A percentile compares a stretch with the other conserved stretches of the same genome.
Conservation (phyloP, 2,113 vertebrate species). For the Platycercus adscitus region DNA sequence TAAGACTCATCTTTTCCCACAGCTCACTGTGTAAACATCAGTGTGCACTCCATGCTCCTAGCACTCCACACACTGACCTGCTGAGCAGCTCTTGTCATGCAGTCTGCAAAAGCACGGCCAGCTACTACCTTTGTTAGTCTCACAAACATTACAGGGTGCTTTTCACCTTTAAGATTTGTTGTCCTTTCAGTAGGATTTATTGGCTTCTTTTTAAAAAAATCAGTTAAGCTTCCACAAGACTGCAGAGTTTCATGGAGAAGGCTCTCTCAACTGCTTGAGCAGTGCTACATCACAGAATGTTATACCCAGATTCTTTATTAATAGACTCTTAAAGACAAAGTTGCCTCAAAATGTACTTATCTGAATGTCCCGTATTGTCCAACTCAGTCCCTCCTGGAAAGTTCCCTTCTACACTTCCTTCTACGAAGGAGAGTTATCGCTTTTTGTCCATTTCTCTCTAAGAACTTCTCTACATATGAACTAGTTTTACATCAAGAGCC, state of each 20-base stretch:
- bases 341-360: background rate
- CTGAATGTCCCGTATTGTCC: accelerated
- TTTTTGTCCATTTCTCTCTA: background rate
- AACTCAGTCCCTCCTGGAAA: background rate
- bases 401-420: background rate
- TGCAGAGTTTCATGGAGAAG: background rate
- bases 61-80: accelerated
- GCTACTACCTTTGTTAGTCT: background rate
- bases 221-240: background rate
- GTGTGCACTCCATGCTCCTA: background rate
- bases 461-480: background rate
- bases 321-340: background rate
- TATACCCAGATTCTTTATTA: background rate
- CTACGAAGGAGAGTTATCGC: background rate
- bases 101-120: background rate
- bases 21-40: background rate
- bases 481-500: background rate
- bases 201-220: background rate
- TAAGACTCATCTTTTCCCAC: background rate
- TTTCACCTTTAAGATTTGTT: background rate
- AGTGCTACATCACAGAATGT: background rate
- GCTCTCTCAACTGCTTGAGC: background rate
- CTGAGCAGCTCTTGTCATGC: background rate
- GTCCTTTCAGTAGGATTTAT: background rate
- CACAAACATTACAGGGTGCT: background rate